A percentile compares a stretch with the other conserved stretches of the same genome.
phyloP scores from a whole-genome alignment of 2,113 vertebrate species.

The Aepyceros melampus region DNA sequence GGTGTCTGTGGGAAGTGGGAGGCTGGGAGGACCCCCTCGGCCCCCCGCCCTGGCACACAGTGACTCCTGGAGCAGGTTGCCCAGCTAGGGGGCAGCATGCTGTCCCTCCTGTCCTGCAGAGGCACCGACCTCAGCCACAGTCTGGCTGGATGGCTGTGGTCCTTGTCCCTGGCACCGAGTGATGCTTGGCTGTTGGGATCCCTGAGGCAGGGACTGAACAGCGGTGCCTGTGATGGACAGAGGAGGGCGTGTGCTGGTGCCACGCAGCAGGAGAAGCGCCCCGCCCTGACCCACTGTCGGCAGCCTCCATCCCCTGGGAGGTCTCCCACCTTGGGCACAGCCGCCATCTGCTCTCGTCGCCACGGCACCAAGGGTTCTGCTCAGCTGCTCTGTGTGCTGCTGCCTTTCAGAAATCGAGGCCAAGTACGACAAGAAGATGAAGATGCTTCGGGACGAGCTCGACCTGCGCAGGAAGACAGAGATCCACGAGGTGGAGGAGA shows the following conservation, averaged over 20 bases:
- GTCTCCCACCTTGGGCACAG: not conserved
- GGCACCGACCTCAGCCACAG: fast-evolving
- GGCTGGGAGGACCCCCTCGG: not conserved
- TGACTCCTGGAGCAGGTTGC: not conserved
- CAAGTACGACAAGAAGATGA: constrained; percentile 86
- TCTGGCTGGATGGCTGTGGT: not conserved
- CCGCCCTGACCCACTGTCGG: fast-evolving
- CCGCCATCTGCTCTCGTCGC: not conserved
- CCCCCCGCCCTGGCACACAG: not conserved
- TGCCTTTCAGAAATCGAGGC: constrained; percentile 84
- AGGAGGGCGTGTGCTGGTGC: not conserved
- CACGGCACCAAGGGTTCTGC: not conserved
- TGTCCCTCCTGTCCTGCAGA: not conserved
- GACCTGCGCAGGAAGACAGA: constrained; percentile 86
- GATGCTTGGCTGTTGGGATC: not conserved
- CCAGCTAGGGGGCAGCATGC: too few relatives aligned
- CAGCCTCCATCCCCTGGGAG: not conserved
- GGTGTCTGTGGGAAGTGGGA: too few relatives aligned
- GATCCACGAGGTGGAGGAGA: constrained; percentile 84
- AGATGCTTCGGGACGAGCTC: constrained; percentile 81
- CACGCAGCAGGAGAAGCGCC: not conserved
- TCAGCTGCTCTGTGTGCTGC: not conserved
- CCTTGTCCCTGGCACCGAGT: not conserved
- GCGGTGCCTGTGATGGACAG: fast-evolving
- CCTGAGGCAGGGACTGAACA: too few relatives aligned